Percentiles rank a stretch among this genome's conserved stretches.
Evolutionary conservation across 64 coral and sea anemone genomes (phyloP).

Genomic region (Montipora capricornis): DNA sequence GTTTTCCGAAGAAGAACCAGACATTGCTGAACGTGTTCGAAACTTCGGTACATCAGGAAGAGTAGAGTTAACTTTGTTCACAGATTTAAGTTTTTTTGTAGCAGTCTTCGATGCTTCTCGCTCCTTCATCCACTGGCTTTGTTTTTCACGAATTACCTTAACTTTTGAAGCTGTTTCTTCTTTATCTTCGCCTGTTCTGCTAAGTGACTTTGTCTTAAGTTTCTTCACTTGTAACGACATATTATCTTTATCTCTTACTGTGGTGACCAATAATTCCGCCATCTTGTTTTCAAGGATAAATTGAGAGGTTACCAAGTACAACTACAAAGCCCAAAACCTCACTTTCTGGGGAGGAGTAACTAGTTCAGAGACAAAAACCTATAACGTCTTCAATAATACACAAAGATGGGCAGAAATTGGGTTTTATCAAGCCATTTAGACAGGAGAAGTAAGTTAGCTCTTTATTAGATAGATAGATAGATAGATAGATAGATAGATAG

Average conservation of each 20-base stretch:
- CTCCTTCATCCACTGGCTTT: conserved; percentile 92
- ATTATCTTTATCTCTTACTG: background rate
- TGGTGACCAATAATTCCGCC: conserved; percentile 6
- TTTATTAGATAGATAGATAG: too few relatives aligned
- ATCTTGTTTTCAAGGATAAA: conserved; percentile 42
- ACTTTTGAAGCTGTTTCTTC: conserved; percentile 88
- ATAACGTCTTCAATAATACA: too few relatives aligned
- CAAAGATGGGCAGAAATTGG: too few relatives aligned
- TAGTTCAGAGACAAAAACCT: background rate
- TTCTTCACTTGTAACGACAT: conserved; percentile 86
- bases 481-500: too few relatives aligned
- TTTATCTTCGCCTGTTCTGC: conserved; percentile 46
- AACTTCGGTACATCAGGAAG: too few relatives aligned
- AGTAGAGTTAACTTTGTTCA: conserved; percentile 22
- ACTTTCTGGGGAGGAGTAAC: background rate
- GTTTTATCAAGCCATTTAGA: too few relatives aligned
- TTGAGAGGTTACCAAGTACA: conserved; percentile 45
- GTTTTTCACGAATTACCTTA: conserved; percentile 80
- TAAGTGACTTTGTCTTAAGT: conserved; percentile 28
- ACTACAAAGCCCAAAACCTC: background rate
- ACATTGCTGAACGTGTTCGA: too few relatives aligned
- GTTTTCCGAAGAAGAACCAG: too few relatives aligned
- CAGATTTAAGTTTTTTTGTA: conserved; percentile 3
- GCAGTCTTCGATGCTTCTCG: conserved; percentile 73
- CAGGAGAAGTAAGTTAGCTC: too few relatives aligned